Evolutionary conservation across 64 coral and sea anemone genomes (phyloP), one percentile per base, ranked within the genome.

Genomic region (Orbicella faveolata): DNA sequence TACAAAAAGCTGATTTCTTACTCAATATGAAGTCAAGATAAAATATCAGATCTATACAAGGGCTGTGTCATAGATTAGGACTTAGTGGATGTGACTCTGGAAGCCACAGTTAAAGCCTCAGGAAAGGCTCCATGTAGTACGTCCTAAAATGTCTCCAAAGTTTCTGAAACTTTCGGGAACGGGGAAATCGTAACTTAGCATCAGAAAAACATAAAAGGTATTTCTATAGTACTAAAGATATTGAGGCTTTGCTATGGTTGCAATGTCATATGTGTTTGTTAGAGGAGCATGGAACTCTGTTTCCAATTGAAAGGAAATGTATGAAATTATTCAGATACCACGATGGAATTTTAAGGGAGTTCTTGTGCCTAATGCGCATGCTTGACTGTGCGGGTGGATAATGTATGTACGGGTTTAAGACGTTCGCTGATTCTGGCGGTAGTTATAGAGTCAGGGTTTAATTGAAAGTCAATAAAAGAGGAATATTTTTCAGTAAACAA

Each of bases 21-120:
- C 77, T 25, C 57, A 30, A 10, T 55, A 61, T 11, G 64, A 41
- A 25, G 25, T 26, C 21, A n/a, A 25, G 25, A 70, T 9, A 70
- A 10, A 25, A 33, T 25, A 70, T 11, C 21, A 23, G 21, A 23
- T 26, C 25, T 70, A 33, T 70, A 26, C 67, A 26, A 70, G 21
- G 39, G 77, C n/a, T 55, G 51, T 30, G 25, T 61, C 21, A 57
- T 30, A 78, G 23, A 57, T 79, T 79, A 52, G 77, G 51, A 79
- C 25, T 16, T 23, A 82, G 55, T 35, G 13, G 19, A 9, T 73
- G 82, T 85, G 82, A 85, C 82, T 85, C 82, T 85, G 82, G 82
- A 85, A 85, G 82, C 36, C 65, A 85, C 82, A 70, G 23, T 16
- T 17, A 85, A 44, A 26, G 82, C 82, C 82, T 85, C 82, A 30